These are phyloP conservation scores for Caradrina kadenii DNA, from an alignment of 2,888 invertebrate genomes.

Conservation along the genomic window DNA sequence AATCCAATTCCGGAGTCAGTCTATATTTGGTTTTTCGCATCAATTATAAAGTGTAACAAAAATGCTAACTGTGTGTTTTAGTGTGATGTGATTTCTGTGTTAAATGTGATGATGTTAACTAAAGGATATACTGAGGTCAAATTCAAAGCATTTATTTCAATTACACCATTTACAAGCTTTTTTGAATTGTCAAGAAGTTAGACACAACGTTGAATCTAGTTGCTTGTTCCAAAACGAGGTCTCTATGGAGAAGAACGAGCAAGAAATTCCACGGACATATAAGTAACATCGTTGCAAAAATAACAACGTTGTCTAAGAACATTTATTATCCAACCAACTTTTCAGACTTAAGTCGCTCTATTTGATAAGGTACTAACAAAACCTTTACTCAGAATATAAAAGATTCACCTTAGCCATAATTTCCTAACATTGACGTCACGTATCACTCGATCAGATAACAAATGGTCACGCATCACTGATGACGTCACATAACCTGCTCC, in stretches of 20 bases:
- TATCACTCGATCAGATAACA: conserved; percentile 59
- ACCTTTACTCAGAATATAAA: neutral
- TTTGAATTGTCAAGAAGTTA: too few relatives aligned
- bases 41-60: neutral
- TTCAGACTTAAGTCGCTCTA: neutral
- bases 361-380: neutral
- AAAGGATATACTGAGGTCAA: too few relatives aligned
- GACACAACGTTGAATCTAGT: too few relatives aligned
- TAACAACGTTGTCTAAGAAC: neutral
- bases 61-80: neutral
- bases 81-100: neutral
- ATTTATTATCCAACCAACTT: neutral
- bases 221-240: too few relatives aligned
- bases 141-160: too few relatives aligned
- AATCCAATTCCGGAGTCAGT: too few relatives aligned
- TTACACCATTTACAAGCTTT: too few relatives aligned
- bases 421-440: conserved; percentile 50
- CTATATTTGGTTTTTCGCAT: neutral
- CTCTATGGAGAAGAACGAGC: too few relatives aligned
- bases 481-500: conserved; percentile 83
- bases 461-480: conserved; percentile 58
- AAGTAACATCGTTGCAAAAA: too few relatives aligned
- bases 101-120: too few relatives aligned
- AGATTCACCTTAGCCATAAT: neutral
- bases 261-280: too few relatives aligned